Evolutionary conservation across 2,113 vertebrate genomes (phyloP), one percentile per base, ranked within the genome.

Genomic region (Sula dactylatra): DNA sequence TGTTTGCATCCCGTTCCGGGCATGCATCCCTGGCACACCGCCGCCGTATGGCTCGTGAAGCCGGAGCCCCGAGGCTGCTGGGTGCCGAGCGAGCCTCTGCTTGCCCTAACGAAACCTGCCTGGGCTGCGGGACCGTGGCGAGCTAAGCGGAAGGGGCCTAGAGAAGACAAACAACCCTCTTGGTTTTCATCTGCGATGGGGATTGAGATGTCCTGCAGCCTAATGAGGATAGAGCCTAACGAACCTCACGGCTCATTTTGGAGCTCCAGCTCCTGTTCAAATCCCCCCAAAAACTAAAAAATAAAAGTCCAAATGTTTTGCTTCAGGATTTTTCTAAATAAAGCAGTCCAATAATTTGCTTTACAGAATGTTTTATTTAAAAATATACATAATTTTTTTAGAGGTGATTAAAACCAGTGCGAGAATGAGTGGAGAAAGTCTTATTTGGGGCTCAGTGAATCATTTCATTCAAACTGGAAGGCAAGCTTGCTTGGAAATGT

Each of bases 41-140:
- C 40, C 18, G 8, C 80, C 4, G 4, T n/a, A 36, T 31, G 9
- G 1, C 40, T 42, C 26, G 20, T 9, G 5, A 26, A 61, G 87
- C 58, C 1, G 1, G 20, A 82, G 49, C 36, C 66, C 29, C 0
- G 0, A 19, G 52, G 78, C 44, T 83, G 52, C 34, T 22, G 52
- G n/a, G n/a, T 26, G 16, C 22, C 0, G 2, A 1, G 1, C 2
- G 1, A 45, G 19, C 11, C 49, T 27, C 81, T 42, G 44, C 72
- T 25, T 42, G 67, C 36, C 71, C 49, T 4, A 8, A 50, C 4
- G 2, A 67, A 22, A 50, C 93, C 45, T 25, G 14, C 45, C 66
- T 3, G 0, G 27, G 19, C 55, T 29, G 40, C 2, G 11, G 32
- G 45, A 31, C 16, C 16, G 1, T 0, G 0, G 5, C 1, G 4